A percentile compares a stretch with the other conserved stretches of the same genome.
phyloP scores from a whole-genome alignment of 2,888 invertebrate genomes.

The Napeogenes inachia region DNA sequence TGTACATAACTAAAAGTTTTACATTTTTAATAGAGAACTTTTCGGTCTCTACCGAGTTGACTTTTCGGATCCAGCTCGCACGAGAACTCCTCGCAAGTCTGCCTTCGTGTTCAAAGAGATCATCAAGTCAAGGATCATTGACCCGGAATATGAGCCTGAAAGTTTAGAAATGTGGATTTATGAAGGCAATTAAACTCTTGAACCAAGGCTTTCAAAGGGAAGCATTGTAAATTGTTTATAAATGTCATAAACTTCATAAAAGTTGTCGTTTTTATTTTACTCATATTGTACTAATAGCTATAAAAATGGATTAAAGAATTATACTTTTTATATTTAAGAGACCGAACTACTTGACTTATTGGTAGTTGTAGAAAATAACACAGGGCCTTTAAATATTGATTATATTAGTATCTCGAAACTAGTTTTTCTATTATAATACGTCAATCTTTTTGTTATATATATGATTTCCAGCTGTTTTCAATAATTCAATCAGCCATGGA shows the following conservation, averaged over 20 bases:
- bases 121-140: conserved; percentile 61
- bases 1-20: neutral
- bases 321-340: no score
- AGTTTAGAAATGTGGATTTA: conserved; percentile 33
- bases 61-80: conserved; percentile 77
- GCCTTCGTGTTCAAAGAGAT: conserved; percentile 75
- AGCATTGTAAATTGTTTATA: neutral
- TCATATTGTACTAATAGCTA: no score
- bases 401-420: no score
- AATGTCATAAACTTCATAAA: no score
- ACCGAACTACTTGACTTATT: no score
- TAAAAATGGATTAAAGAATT: no score
- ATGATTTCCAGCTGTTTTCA: no score
- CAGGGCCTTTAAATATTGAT: neutral
- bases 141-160: conserved; percentile 40
- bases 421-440: no score
- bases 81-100: conserved; percentile 80
- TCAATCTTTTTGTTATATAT: no score
- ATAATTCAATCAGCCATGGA: no score
- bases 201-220: no score
- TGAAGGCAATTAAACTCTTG: conserved; percentile 13
- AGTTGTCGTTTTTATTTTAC: no score
- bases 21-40: conserved; percentile 67
- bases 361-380: neutral
- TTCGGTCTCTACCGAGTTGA: conserved; percentile 84